Evolutionary conservation across 1,140 invertebrate species (phyloP).

Genomic region (Sitophilus oryzae): DNA sequence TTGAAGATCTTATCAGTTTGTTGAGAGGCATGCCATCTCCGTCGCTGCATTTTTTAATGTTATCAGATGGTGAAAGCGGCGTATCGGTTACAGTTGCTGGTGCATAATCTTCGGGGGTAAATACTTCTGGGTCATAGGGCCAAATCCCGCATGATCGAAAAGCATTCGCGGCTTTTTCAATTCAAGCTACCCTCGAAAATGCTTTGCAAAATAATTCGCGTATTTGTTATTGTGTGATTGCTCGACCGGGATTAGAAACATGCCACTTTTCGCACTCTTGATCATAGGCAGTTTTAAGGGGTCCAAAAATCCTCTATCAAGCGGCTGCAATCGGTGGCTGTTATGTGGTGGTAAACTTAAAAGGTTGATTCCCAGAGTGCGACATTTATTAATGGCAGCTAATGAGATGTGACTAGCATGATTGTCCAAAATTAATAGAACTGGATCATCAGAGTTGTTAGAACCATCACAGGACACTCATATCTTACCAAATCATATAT

Average conservation of each 20-base stretch:
- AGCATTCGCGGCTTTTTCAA: background rate
- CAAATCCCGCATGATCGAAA: constrained; percentile 4
- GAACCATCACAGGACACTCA: too few species aligned
- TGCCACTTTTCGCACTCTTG: constrained; percentile 36
- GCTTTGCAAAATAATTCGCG: constrained; percentile 5
- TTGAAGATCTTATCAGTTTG: too few species aligned
- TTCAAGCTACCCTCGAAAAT: background rate
- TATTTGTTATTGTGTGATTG: constrained; percentile 21
- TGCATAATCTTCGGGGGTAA: constrained; percentile 4
- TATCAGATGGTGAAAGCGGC: too few species aligned
- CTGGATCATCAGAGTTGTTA: constrained; percentile 20
- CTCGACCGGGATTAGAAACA: constrained; percentile 22
- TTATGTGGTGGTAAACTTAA: constrained; percentile 13
- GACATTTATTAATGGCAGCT: constrained; percentile 40
- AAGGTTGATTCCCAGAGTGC: constrained; percentile 11
- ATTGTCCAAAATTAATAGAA: constrained; percentile 31
- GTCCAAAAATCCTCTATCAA: constrained; percentile 16
- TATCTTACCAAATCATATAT: too few species aligned
- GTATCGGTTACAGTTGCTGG: too few species aligned
- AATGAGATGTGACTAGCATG: constrained; percentile 38
- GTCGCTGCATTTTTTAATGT: too few species aligned
- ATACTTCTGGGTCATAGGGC: constrained; percentile 3
- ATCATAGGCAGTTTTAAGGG: constrained; percentile 12
- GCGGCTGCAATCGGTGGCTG: constrained; percentile 12
- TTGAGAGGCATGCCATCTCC: too few species aligned